Percentiles rank a stretch among this genome's conserved stretches.
phyloP scores from a whole-genome alignment of 2,797 vertebrate species.

The Manis crassicaudata region DNA sequence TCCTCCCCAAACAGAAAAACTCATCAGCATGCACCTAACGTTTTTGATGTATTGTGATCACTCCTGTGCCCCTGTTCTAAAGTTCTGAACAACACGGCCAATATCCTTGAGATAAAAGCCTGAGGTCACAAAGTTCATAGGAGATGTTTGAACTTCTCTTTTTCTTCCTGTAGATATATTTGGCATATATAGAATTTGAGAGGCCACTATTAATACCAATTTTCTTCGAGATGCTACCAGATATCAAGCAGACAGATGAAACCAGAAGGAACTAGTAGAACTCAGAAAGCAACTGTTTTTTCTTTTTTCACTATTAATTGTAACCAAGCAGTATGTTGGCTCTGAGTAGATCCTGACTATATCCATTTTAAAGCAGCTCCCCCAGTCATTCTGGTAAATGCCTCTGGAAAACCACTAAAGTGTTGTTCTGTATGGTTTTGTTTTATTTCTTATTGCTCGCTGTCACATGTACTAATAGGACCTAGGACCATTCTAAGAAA shows the following conservation, averaged over 20 bases:
- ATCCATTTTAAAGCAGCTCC: neutral
- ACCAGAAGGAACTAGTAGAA: neutral
- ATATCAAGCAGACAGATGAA: neutral
- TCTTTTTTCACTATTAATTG: neutral
- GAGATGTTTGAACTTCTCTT: slow-evolving; percentile 27
- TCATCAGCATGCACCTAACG: slow-evolving; percentile 55
- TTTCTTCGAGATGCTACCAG: neutral
- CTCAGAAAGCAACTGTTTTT: neutral
- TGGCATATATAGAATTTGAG: slow-evolving; percentile 32
- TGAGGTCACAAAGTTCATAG: slow-evolving; percentile 22
- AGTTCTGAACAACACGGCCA: slow-evolving; percentile 71
- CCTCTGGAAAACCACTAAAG: neutral
- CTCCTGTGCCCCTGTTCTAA: slow-evolving; percentile 65
- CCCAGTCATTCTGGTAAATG: neutral
- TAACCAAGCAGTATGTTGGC: neutral
- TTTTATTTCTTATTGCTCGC: neutral
- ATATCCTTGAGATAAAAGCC: slow-evolving; percentile 76
- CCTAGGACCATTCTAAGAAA: neutral
- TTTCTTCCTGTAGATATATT: slow-evolving; percentile 26
- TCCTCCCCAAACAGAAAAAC: slow-evolving; percentile 81
- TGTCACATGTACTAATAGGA: neutral
- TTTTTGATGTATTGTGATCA: slow-evolving; percentile 77
- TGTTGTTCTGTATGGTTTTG: neutral
- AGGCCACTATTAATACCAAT: neutral
- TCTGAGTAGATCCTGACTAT: neutral